Evolutionary conservation across 2,888 invertebrate genomes (phyloP).

Genomic region (Dorcus hopei): DNA sequence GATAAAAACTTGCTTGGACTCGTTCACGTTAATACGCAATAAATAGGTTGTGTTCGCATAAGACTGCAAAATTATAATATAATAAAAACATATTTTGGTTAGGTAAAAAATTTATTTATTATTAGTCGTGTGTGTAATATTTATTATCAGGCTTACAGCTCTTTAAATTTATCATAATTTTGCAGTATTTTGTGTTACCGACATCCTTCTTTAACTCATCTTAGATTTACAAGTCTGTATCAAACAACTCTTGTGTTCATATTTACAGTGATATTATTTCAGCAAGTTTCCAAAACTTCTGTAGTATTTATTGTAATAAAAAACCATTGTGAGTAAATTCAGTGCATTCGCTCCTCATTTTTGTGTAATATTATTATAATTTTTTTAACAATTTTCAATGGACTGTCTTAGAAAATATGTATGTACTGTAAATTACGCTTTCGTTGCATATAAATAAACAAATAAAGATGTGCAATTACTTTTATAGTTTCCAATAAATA

Average conservation of each 20-base stretch:
- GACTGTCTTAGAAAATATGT: slow-evolving; percentile 20
- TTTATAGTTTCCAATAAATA: background rate
- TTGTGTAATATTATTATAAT: background rate
- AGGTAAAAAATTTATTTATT: background rate
- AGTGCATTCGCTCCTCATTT: background rate
- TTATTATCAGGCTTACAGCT: background rate
- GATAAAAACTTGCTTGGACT: no score
- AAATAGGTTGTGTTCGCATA: no score
- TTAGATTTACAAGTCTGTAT: background rate
- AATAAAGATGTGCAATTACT: slow-evolving; percentile 2
- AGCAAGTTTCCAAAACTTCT: background rate
- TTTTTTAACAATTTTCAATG: slow-evolving; percentile 22
- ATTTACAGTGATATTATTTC: background rate
- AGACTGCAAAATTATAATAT: no score
- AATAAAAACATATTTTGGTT: no score
- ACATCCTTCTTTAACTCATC: no score
- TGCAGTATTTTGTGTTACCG: background rate
- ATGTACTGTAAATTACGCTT: slow-evolving; percentile 15
- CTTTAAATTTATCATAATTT: background rate
- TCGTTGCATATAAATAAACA: slow-evolving; percentile 7
- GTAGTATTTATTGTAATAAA: slow-evolving; percentile 12
- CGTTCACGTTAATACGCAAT: no score
- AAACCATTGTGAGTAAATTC: background rate
- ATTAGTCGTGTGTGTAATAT: background rate
- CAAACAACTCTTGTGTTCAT: background rate